Evolutionary conservation across 2,797 vertebrate species (phyloP), one percentile per base, ranked within the genome.

Genomic region (Leontocebus nigricollis): DNA sequence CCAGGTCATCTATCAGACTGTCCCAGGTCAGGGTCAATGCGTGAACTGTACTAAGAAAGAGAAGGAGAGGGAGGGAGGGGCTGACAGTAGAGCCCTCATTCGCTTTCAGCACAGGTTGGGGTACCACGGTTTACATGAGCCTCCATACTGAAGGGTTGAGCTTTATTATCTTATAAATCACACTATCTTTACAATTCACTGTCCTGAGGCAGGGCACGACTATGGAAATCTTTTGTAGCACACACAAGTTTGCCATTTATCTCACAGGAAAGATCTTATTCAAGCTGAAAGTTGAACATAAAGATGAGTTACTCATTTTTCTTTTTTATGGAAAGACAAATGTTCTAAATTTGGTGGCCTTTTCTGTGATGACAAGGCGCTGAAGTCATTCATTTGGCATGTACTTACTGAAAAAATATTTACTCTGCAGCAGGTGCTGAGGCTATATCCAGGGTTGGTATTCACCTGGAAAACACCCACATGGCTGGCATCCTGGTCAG

Each of bases 341-440:
- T 81, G 89, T 85, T 89, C 83, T 84, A 64, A 89, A 92, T 79
- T 90, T 95, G 55, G 81, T 93, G 86, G 52, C 91, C 48, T 80
- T 92, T 91, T 48, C 76, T 96, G 84, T 70, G 57, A 95, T 41
- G 87, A 93, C 61, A 87, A 93, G 92, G 48, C 22, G 30, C 39
- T 96, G 57, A 88, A 93, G 85, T 84, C 82, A 96, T 70, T 94
- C 81, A 81, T 67, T 90, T 57, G 80, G 55, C 3, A 61, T 93
- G 39, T 55, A 94, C 76, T 88, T 81, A 94, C 7, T 59, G 90
- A 89, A 96, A 84, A 95, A 96, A 93, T 94, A 90, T 94, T 96
- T 93, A 81, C 61, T 80, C 39, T 96, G 55, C 7, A 64, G 80
- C 95, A 97, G 96, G 96, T 97, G 96, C 52, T 14, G 75, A 90